Conservation (phyloP, 2,888 invertebrate species). For the Sinelater perroti region DNA sequence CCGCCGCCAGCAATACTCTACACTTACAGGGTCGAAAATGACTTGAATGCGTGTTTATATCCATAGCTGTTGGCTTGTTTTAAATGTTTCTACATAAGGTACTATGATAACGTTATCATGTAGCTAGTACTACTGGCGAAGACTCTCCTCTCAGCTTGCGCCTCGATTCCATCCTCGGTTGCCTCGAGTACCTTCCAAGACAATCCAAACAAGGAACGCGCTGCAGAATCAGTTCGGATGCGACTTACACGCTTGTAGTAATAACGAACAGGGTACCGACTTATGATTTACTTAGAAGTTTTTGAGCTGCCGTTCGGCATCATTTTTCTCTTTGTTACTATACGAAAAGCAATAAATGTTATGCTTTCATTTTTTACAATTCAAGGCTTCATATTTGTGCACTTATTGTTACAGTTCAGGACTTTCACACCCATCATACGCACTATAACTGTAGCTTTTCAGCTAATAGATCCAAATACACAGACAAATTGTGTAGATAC, state of each 20-base stretch:
- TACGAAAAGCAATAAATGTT: too few species aligned
- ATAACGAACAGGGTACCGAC: conserved; percentile 23
- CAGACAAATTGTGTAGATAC: too few species aligned
- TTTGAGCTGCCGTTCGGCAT: too few species aligned
- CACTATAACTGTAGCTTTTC: too few species aligned
- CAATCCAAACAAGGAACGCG: too few species aligned
- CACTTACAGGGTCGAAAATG: conserved; percentile 53
- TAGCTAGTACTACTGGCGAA: conserved; percentile 16
- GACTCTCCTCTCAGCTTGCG: conserved; percentile 26
- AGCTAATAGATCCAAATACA: too few species aligned
- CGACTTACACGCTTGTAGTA: conserved; percentile 10
- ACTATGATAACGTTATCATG: conserved; percentile 34
- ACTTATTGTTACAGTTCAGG: too few species aligned
- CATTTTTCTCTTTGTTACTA: too few species aligned
- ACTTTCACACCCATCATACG: too few species aligned
- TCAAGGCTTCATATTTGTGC: too few species aligned
- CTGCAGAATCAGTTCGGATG: too few species aligned
- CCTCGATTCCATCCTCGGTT: background rate
- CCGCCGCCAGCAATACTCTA: conserved; percentile 55
- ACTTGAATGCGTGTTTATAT: conserved; percentile 38
- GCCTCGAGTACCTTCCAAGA: conserved; percentile 15
- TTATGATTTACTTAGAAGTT: conserved; percentile 7
- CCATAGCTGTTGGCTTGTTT: conserved; percentile 39
- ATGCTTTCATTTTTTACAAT: too few species aligned
- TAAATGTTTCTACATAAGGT: conserved; percentile 31